A percentile compares a stretch with the other conserved stretches of the same genome.
phyloP scores from a whole-genome alignment of 1,140 invertebrate genomes.

The Berghia stephanieae region DNA sequence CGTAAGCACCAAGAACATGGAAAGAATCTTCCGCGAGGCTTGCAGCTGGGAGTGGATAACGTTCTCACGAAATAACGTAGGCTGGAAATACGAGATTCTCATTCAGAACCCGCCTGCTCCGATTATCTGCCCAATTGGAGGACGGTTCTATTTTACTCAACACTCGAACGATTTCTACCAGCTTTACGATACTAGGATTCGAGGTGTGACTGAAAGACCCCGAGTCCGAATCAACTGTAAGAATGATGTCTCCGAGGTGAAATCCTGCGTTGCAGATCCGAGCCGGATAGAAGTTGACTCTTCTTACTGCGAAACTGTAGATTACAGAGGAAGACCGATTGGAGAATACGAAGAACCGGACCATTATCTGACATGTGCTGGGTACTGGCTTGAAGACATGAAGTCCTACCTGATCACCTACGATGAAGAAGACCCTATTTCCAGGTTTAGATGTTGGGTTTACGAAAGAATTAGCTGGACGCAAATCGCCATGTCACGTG shows the following conservation, averaged over 20 bases:
- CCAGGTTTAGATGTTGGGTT: constrained; percentile 96
- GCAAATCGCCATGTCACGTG: constrained; percentile 86
- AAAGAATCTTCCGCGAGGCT: constrained; percentile 57
- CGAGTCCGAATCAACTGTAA: constrained; percentile 92
- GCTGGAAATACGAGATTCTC: constrained; percentile 64
- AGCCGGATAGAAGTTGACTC: constrained; percentile 93
- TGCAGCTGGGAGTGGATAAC: constrained; percentile 65
- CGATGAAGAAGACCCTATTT: constrained; percentile 94
- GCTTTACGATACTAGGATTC: constrained; percentile 91
- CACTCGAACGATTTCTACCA: constrained; percentile 76
- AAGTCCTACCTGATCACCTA: constrained; percentile 97
- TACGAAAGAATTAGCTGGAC: constrained; percentile 96
- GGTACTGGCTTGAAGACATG: constrained; percentile 97
- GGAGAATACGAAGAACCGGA: constrained; percentile 85
- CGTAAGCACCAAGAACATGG: constrained; percentile 28
- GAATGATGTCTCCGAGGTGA: constrained; percentile 91
- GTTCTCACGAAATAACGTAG: constrained; percentile 56
- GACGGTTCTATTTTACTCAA: constrained; percentile 94
- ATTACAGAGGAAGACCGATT: constrained; percentile 89
- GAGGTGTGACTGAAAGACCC: constrained; percentile 92
- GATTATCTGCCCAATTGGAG: constrained; percentile 93
- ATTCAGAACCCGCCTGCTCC: constrained; percentile 85
- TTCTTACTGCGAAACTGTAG: constrained; percentile 92
- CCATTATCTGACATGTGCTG: constrained; percentile 96
- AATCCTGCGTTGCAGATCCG: constrained; percentile 80